Conservation (phyloP, 1,140 invertebrate genomes). For the Agrilus planipennis region DNA sequence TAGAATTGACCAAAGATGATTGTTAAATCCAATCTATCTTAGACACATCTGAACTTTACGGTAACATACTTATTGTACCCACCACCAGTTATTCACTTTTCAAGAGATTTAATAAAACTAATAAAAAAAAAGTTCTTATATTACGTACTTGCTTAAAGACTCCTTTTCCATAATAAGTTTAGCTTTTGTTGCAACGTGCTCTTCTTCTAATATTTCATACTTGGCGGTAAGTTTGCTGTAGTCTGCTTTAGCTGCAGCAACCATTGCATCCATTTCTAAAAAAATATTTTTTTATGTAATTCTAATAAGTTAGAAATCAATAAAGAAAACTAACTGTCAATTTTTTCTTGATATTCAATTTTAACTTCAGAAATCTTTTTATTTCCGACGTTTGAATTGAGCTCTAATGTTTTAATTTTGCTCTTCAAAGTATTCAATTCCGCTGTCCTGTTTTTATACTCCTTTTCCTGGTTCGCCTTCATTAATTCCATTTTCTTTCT, state of each 20-base stretch:
- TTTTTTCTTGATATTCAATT: slow-evolving; percentile 51
- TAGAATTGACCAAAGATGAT: too few relatives aligned
- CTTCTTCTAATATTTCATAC: slow-evolving; percentile 72
- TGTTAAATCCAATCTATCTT: too few relatives aligned
- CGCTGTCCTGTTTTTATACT: slow-evolving; percentile 49
- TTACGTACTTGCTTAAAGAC: slow-evolving; percentile 43
- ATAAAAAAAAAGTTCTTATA: slow-evolving; percentile 7
- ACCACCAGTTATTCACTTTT: too few relatives aligned
- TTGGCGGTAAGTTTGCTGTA: slow-evolving; percentile 69
- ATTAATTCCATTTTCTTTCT: slow-evolving; percentile 48
- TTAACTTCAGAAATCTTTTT: slow-evolving; percentile 55
- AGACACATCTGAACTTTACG: too few relatives aligned
- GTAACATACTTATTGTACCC: too few relatives aligned
- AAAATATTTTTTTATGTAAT: slow-evolving; percentile 26
- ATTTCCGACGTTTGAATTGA: slow-evolving; percentile 43
- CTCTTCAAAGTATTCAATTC: slow-evolving; percentile 52
- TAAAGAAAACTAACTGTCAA: slow-evolving; percentile 41
- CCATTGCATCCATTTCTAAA: slow-evolving; percentile 52
- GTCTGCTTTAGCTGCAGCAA: slow-evolving; percentile 54
- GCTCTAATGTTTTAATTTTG: slow-evolving; percentile 49
- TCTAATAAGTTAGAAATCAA: slow-evolving; percentile 16
- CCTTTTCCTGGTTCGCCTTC: slow-evolving; percentile 46
- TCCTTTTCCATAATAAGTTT: slow-evolving; percentile 67
- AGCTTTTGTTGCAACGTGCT: slow-evolving; percentile 66
- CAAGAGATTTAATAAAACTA: too few relatives aligned